Percentiles rank a stretch among this genome's conserved stretches.
Evolutionary conservation across 2,888 invertebrate genomes (phyloP).

Genomic region (Diploptera punctata): DNA sequence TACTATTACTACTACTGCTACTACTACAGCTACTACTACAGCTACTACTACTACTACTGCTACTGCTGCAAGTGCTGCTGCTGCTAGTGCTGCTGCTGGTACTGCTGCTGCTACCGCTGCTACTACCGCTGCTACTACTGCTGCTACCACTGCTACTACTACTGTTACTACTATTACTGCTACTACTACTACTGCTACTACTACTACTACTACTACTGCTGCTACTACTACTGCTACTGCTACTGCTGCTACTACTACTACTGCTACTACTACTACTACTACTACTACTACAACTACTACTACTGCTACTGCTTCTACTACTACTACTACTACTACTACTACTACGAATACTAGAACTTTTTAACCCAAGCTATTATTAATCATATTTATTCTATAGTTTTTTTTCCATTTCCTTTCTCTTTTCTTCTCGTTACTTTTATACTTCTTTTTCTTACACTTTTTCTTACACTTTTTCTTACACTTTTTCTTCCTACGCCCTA

Average conservation of each 20-base stretch:
- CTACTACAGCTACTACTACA: conserved; percentile 7
- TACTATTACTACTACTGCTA: conserved; percentile 13
- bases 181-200: conserved; percentile 8
- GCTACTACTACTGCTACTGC: conserved; percentile 10
- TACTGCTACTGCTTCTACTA: background rate
- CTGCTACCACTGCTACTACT: conserved; percentile 7
- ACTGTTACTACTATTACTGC: conserved; percentile 13
- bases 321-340: conserved; percentile 6
- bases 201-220: conserved; percentile 10
- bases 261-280: conserved; percentile 10
- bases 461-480: too few relatives aligned
- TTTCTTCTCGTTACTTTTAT: too few relatives aligned
- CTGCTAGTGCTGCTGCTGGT: background rate
- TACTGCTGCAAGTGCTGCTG: conserved; percentile 1
- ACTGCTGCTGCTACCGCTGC: conserved; percentile 8
- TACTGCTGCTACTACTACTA: conserved; percentile 13
- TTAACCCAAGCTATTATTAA: background rate
- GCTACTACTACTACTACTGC: conserved; percentile 8
- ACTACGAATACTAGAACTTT: background rate
- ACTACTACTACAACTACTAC: conserved; percentile 7
- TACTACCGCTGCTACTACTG: conserved; percentile 3
- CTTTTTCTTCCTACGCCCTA: too few relatives aligned
- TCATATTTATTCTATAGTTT: background rate
- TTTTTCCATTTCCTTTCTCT: background rate
- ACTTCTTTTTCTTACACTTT: too few relatives aligned